Evolutionary conservation across 2,797 vertebrate genomes (phyloP).

Genomic region (Pipistrellus pygmaeus): DNA sequence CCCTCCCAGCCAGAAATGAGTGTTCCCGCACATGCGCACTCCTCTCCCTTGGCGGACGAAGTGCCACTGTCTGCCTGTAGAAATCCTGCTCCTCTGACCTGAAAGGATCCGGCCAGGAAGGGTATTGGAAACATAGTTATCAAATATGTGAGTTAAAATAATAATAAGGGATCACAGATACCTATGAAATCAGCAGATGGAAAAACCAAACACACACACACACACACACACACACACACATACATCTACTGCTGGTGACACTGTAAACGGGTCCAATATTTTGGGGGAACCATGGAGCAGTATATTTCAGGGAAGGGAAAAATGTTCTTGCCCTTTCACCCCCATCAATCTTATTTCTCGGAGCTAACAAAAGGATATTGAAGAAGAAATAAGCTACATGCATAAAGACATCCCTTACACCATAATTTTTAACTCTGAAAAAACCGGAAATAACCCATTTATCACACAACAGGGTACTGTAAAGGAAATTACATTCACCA

Average conservation of each 20-base stretch:
- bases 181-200: neutral
- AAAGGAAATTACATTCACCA: slow-evolving; percentile 21
- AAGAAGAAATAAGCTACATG: neutral
- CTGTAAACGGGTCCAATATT: neutral
- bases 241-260: neutral
- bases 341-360: neutral
- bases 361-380: neutral
- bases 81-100: neutral
- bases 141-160: neutral
- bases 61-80: neutral
- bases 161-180: neutral
- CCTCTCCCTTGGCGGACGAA: too few relatives aligned
- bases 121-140: neutral
- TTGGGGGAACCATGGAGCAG: neutral
- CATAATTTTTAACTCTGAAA: neutral
- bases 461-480: neutral
- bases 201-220: neutral
- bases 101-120: neutral
- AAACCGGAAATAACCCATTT: slow-evolving; percentile 39
- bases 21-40: fast-evolving
- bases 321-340: neutral
- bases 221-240: too few relatives aligned
- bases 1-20: neutral
- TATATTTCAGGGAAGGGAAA: neutral
- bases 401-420: neutral